phyloP scores from a whole-genome alignment of 2,113 vertebrate genomes.

The Athene noctua region DNA sequence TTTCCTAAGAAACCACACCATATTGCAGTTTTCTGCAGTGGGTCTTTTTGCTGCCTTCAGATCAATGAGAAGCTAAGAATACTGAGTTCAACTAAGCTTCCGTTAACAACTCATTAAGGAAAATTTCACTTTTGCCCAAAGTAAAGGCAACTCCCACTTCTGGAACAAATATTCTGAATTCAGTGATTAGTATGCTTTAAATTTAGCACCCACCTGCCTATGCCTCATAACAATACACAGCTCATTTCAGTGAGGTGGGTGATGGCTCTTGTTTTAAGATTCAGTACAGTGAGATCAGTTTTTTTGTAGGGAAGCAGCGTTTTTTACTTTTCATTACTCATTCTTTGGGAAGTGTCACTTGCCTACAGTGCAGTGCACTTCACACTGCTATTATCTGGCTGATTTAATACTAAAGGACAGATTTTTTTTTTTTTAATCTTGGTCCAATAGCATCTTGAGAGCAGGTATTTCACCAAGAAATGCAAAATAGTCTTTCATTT shows the following conservation, averaged over 20 bases:
- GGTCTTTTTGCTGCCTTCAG: neutral
- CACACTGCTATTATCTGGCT: neutral
- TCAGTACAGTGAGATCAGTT: neutral
- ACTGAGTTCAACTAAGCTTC: neutral
- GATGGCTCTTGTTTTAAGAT: neutral
- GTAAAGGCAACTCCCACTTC: neutral
- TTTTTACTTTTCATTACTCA: neutral
- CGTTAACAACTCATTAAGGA: neutral
- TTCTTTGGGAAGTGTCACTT: neutral
- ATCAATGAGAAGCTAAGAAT: neutral
- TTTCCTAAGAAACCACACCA: neutral
- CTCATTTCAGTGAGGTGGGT: neutral
- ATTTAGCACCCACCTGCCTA: accelerated
- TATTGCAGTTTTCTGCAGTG: neutral
- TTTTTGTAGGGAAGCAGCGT: neutral
- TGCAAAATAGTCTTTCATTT: neutral
- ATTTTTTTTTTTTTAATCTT: neutral
- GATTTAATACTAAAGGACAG: neutral
- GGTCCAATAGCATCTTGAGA: neutral
- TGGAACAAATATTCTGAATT: neutral
- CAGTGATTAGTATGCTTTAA: neutral
- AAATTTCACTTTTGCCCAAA: neutral
- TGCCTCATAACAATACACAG: accelerated
- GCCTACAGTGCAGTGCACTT: neutral
- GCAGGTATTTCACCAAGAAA: neutral